phyloP scores from a whole-genome alignment of 2,113 vertebrate genomes.

The Eira barbara region DNA sequence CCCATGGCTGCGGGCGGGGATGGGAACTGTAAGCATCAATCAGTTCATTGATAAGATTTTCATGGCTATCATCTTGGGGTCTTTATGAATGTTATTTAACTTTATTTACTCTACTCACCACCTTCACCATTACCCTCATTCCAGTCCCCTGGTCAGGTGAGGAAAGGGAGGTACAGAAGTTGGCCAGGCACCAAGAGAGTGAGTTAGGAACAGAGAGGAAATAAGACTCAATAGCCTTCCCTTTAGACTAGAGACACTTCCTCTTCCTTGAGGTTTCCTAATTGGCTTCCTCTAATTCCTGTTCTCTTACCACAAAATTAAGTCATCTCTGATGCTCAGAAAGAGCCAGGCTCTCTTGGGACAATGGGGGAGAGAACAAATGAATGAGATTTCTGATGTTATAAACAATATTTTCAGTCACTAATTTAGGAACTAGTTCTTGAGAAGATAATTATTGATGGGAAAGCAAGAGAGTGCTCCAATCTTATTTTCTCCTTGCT shows the following conservation, averaged over 20 bases:
- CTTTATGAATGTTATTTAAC: not conserved
- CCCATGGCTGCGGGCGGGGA: not conserved
- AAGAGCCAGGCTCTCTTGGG: constrained; percentile 13
- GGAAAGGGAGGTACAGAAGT: not conserved
- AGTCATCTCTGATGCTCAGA: constrained; percentile 26
- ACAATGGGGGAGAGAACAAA: constrained; percentile 11
- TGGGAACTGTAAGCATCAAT: not conserved
- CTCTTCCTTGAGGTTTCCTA: constrained; percentile 72
- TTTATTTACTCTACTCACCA: not conserved
- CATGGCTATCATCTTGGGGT: not conserved
- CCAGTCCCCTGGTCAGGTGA: not conserved
- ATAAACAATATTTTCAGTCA: constrained; percentile 44
- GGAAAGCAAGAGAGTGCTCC: not conserved
- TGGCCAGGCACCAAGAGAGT: not conserved
- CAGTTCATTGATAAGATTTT: not conserved
- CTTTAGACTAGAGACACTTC: constrained; percentile 53
- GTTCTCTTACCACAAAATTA: constrained; percentile 67
- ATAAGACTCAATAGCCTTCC: constrained; percentile 50
- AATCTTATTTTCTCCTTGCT: constrained; percentile 33
- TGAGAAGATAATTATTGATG: not conserved
- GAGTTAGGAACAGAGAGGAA: constrained; percentile 58
- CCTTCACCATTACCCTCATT: not conserved
- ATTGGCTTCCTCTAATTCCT: constrained; percentile 63
- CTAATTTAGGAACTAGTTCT: constrained; percentile 22
- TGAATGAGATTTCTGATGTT: constrained; percentile 28